phyloP scores from a whole-genome alignment of 1,140 invertebrate species.

The Solenopsis invicta region DNA sequence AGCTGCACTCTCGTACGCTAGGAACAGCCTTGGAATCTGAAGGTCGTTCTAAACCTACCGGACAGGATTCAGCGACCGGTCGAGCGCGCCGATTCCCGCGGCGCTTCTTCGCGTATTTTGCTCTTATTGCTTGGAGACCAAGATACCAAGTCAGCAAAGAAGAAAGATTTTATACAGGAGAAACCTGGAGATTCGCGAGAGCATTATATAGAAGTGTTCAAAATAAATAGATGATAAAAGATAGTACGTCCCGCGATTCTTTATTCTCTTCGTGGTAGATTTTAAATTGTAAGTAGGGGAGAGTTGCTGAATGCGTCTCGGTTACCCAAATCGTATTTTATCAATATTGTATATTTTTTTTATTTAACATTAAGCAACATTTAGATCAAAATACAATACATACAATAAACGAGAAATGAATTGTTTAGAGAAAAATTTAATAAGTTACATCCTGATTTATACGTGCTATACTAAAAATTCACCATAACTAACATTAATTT shows the following conservation, averaged over 20 bases:
- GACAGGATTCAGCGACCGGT: conserved; percentile 63
- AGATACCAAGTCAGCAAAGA: background rate
- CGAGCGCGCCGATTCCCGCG: conserved; percentile 18
- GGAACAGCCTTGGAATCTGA: conserved; percentile 69
- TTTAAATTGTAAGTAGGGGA: background rate
- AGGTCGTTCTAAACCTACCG: conserved; percentile 69
- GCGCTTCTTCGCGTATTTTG: background rate
- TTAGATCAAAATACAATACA: too few species aligned
- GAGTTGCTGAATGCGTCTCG: too few species aligned
- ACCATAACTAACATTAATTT: too few species aligned
- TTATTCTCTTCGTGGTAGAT: background rate
- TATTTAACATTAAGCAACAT: too few species aligned
- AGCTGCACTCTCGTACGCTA: conserved; percentile 61
- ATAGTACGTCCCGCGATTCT: too few species aligned
- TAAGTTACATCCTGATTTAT: too few species aligned
- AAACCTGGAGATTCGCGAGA: background rate
- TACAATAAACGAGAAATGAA: too few species aligned
- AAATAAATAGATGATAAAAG: conserved; percentile 7
- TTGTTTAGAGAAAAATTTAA: too few species aligned
- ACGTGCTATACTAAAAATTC: too few species aligned
- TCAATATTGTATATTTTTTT: too few species aligned
- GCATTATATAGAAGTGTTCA: background rate
- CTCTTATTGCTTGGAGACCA: conserved; percentile 6
- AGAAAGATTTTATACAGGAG: background rate
- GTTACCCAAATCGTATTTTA: too few species aligned